Conservation (phyloP, 2,888 invertebrate genomes). For the Seira sanloemensis region DNA sequence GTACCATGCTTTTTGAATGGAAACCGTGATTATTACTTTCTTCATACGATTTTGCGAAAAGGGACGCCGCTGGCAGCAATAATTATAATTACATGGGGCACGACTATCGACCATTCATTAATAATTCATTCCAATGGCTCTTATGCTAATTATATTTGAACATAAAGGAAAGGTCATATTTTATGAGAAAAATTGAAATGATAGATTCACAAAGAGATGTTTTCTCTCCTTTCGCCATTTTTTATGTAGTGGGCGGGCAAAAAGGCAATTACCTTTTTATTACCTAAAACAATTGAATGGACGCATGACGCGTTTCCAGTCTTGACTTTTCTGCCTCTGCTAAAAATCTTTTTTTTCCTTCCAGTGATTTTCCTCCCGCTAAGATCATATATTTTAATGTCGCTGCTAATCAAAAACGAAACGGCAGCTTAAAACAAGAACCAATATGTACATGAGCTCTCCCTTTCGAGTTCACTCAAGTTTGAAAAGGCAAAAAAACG, state of each 20-base stretch:
- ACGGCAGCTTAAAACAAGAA: too few relatives aligned
- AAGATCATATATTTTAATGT: not conserved
- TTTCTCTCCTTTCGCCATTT: not conserved
- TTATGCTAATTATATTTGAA: conserved; percentile 44
- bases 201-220: conserved; percentile 38
- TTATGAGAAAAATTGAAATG: conserved; percentile 20
- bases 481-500: too few relatives aligned
- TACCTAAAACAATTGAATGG: not conserved
- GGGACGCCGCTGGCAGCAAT: conserved; percentile 61
- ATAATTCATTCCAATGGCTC: conserved; percentile 61
- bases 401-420: not conserved
- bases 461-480: too few relatives aligned
- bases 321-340: not conserved
- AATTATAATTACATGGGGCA: conserved; percentile 65
- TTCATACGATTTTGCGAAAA: conserved; percentile 29
- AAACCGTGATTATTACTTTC: conserved; percentile 7
- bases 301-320: not conserved
- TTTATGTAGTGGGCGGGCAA: not conserved
- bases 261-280: conserved; percentile 4
- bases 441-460: not conserved
- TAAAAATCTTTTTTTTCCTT: not conserved
- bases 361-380: not conserved
- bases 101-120: conserved; percentile 60
- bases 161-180: not conserved
- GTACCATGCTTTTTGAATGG: too few relatives aligned